Base-by-base conservation (phyloP, 1,140 invertebrate genomes). In the Camponotus floridanus region DNA sequence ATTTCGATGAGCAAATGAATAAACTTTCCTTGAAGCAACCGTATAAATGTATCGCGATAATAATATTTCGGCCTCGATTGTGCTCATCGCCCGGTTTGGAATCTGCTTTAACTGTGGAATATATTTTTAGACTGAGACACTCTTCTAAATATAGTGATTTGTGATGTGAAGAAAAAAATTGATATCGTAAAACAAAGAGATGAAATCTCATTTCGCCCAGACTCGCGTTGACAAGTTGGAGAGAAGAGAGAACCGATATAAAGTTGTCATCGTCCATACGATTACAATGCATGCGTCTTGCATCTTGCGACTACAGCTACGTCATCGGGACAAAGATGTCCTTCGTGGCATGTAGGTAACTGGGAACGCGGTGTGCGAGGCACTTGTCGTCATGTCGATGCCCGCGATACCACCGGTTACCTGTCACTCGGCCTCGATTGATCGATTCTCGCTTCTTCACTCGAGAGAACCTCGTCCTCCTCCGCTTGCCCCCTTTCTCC, bases 401-500 rank as follows among this genome's bases (percentile, higher is more conserved):
- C 79, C 71, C 71, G 79, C 83, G 91, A 92, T 92, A 92, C 81
- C 88, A 76, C 89, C 86, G 87, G 33, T 90, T 86, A 87, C 88
- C 92, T 92, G 92, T 92, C 92, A 91, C 87, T 91, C 87, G 83
- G 68, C 86, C 86, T 91, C 92, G 92, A 93, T 93, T 92, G 92
- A 93, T 93, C 91, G 91, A 59, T 90, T 87, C 88, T 91, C 90
- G 84, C 86, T 91, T 91, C 85, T 86, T 76, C 76, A 65, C 62
- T 73, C 81, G 61, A 65, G 61, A 65, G 68, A 51, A 51, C 48
- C 55, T 42, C 79, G 26, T 45, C 61, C 70, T 89, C 67, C 68
- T 21, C 68, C 76, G 31, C 5, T 31, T 83, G 26, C 42, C 33
- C 70, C 79, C 78, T 64, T 48, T 64, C 70, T 71, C 76, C 62